These are phyloP conservation scores for Nannoperca australis DNA, from an alignment of 2,797 vertebrate genomes.

Conservation along the genomic window DNA sequence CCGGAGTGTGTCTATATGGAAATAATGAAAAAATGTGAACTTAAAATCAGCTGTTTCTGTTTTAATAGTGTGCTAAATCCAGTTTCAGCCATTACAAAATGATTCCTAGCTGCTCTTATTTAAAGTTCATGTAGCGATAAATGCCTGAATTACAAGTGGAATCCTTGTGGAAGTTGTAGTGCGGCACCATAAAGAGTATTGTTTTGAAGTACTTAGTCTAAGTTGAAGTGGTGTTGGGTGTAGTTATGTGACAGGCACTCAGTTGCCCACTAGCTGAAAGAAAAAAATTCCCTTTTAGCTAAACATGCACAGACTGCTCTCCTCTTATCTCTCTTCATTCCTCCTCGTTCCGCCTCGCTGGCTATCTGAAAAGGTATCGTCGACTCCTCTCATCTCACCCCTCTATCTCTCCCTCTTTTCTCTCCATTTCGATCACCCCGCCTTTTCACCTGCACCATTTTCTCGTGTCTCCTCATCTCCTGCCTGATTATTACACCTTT, in stretches of 20 bases:
- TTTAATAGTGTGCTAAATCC: neutral
- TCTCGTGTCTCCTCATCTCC: slow-evolving; percentile 30
- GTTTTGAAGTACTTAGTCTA: slow-evolving; percentile 46
- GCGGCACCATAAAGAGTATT: slow-evolving; percentile 20
- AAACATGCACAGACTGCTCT: slow-evolving; percentile 66
- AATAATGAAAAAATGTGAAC: neutral
- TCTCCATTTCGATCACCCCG: slow-evolving; percentile 54
- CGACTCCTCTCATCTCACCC: slow-evolving; percentile 55
- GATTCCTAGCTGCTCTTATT: neutral
- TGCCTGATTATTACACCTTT: slow-evolving; percentile 24
- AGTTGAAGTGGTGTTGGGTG: slow-evolving; percentile 57
- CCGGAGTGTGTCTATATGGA: slow-evolving; percentile 1
- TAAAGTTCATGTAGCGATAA: slow-evolving; percentile 9
- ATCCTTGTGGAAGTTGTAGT: slow-evolving; percentile 25
- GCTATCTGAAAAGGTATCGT: slow-evolving; percentile 66
- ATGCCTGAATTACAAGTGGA: neutral
- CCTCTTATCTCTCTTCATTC: slow-evolving; percentile 64
- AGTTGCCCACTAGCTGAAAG: slow-evolving; percentile 42
- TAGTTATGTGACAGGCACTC: slow-evolving; percentile 59
- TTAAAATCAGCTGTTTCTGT: neutral
- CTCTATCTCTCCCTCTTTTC: slow-evolving; percentile 42
- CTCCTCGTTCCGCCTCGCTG: slow-evolving; percentile 49
- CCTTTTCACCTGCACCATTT: slow-evolving; percentile 48
- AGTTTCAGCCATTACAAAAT: neutral
- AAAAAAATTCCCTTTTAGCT: slow-evolving; percentile 56